Evolutionary conservation across 2,888 invertebrate genomes (phyloP), one percentile per base, ranked within the genome.

Genomic region (Nasonovia ribisnigri): DNA sequence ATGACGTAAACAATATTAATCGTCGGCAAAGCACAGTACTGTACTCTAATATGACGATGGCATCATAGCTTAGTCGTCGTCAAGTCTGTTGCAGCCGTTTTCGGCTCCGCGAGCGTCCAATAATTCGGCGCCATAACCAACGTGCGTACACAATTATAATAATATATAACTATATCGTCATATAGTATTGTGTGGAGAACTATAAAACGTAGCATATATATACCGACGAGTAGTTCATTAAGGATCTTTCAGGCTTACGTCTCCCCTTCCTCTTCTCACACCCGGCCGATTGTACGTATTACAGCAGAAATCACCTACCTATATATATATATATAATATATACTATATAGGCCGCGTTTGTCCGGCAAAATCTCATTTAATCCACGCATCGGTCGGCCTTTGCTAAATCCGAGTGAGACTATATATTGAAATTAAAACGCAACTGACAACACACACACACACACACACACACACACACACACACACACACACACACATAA

Each of bases 281-380:
- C 77, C 36, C 36, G 20, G 77, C 36, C 67, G 36, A 20, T 8
- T 8, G 77, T 77, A 77, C 77, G 24, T 77, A 77, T 77, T 36
- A 77, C 36, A 77, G 77, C 42, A 77, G 90, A 77, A 90, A 77
- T 77, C 77, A 48, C 51, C 36, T 77, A 77, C 57, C 57, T 26
- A 57, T 26, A 26, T 8, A 26, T 20, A 16, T 54, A 54, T 5
- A 16, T 20, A 16, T 51, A 13, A 13, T 48, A 51, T 54, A 54
- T 4, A 48, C 51, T 51, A 24, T 26, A 6, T 77, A 77, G 20
- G 6, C 77, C 77, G 36, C 77, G 77, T 77, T 77, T 77, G 77
- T 77, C 51, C 54, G 43, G 54, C 91, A 29, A 84, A 92, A 92
- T 88, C 92, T 88, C 87, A 77, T 92, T 92, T 92, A 92, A 92